Evolutionary conservation across 2,113 vertebrate species (phyloP), one percentile per base, ranked within the genome.

Genomic region (Agelaius phoeniceus): DNA sequence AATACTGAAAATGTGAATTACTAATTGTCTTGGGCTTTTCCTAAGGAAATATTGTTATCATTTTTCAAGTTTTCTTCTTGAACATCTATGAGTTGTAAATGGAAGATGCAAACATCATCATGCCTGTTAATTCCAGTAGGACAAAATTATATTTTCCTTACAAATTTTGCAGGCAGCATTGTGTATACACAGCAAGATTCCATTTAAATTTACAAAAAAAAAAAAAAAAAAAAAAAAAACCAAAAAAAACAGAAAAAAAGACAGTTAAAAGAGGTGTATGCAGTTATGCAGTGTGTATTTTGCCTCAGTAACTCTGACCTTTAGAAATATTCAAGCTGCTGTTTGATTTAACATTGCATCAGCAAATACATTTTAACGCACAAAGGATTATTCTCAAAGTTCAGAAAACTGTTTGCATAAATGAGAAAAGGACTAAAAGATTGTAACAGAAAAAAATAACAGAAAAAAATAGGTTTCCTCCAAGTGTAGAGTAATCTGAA

Each of bases 331-430:
- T 94, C 90, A 77, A 39, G 67, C 52, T 84, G n/a, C 68, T 75
- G 69, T 90, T 92, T 84, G 69, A 68, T 94, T 96, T 95, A 96
- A 96, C 67, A 91, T 95, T 96, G 95, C 87, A 93, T 52, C 57
- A 87, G 93, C 80, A 97, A 97, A 97, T 69, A 94, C 43, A 78
- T 96, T 94, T 83, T 92, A 91, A 96, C 83, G 54, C 92, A 54
- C 92, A 87, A 51, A 89, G 77, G 94, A 94, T 67, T 68, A 19
- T 76, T 81, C 73, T 94, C 69, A 96, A 97, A 97, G 97, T 96
- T 97, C 97, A 97, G 58, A 80, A 75, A 92, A 72, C 44, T 79
- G 72, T 81, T 96, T 93, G 79, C 65, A 73, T 72, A 92, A 79
- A 65, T 37, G 48, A 87, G 77, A 85, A 37, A 95, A 76, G 26